Percentiles rank a stretch among this genome's conserved stretches.
Conservation (phyloP, 2,888 invertebrate species). For the Teleogryllus oceanicus region DNA sequence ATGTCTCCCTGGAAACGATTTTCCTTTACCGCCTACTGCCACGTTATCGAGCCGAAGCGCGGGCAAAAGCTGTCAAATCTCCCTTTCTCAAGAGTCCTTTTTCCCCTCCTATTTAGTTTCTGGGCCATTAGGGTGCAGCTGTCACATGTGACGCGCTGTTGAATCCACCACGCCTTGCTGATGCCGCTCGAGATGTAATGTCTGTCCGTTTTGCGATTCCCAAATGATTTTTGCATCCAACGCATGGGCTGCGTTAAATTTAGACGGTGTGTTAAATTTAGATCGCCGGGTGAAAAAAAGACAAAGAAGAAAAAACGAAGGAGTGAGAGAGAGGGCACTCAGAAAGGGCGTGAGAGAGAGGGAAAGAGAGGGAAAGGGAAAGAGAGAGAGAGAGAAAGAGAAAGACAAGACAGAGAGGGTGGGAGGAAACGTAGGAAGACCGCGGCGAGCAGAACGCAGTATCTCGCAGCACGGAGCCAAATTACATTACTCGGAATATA, state of each 20-base stretch:
- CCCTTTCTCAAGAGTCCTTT: not conserved
- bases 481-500: not conserved
- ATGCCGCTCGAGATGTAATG: not conserved
- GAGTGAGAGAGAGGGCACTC: not conserved
- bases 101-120: not conserved
- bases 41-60: not conserved
- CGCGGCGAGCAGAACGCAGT: too few species aligned
- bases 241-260: conserved; percentile 6
- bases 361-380: not conserved
- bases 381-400: not conserved
- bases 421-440: not conserved
- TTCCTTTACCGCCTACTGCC: too few species aligned
- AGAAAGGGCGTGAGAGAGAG: not conserved
- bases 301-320: not conserved
- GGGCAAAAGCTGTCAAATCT: not conserved
- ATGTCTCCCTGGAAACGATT: too few species aligned
- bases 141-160: not conserved
- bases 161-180: not conserved
- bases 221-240: conserved; percentile 6
- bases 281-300: not conserved
- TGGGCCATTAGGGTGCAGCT: conserved; percentile 1
- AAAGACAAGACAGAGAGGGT: not conserved
- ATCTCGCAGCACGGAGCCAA: not conserved
- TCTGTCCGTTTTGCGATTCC: not conserved
- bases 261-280: not conserved